Conservation (phyloP, 2,888 invertebrate species). For the Habrosyne pyritoides region DNA sequence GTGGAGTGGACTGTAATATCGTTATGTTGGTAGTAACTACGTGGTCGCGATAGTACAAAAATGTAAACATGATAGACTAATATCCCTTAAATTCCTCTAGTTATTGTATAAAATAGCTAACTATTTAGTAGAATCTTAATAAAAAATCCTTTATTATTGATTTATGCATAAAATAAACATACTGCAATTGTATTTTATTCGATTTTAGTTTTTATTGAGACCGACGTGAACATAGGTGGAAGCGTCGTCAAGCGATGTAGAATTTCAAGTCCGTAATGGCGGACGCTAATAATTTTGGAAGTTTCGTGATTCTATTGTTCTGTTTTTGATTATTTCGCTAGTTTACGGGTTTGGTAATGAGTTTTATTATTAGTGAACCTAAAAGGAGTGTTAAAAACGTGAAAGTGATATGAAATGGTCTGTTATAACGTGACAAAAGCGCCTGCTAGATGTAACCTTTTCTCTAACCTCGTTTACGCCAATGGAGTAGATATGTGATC, state of each 20-base stretch:
- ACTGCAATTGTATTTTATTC: conserved; percentile 20
- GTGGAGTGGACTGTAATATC: conserved; percentile 12
- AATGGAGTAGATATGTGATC: conserved; percentile 90
- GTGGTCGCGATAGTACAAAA: conserved; percentile 77
- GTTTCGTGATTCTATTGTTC: conserved; percentile 83
- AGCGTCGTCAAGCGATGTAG: conserved; percentile 80
- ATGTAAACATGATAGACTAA: conserved; percentile 78
- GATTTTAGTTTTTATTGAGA: conserved; percentile 67
- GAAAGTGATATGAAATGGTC: conserved; percentile 80
- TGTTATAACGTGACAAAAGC: conserved; percentile 82
- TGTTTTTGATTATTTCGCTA: conserved; percentile 68
- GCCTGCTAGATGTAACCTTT: conserved; percentile 86
- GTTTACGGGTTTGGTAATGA: conserved; percentile 65
- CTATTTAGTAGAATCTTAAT: conserved; percentile 18
- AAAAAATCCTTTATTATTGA: conserved; percentile 21
- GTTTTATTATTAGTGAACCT: conserved; percentile 65
- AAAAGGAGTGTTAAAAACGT: conserved; percentile 68
- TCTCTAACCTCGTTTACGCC: conserved; percentile 91
- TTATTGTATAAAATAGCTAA: conserved; percentile 25
- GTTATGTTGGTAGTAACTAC: conserved; percentile 75
- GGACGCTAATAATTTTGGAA: conserved; percentile 83
- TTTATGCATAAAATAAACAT: conserved; percentile 5
- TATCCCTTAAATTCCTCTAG: conserved; percentile 48
- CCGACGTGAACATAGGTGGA: conserved; percentile 80
- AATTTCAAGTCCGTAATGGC: conserved; percentile 82